Evolutionary conservation across 2,113 vertebrate genomes (phyloP), one percentile per base, ranked within the genome.

Genomic region (Heteronetta atricapilla): DNA sequence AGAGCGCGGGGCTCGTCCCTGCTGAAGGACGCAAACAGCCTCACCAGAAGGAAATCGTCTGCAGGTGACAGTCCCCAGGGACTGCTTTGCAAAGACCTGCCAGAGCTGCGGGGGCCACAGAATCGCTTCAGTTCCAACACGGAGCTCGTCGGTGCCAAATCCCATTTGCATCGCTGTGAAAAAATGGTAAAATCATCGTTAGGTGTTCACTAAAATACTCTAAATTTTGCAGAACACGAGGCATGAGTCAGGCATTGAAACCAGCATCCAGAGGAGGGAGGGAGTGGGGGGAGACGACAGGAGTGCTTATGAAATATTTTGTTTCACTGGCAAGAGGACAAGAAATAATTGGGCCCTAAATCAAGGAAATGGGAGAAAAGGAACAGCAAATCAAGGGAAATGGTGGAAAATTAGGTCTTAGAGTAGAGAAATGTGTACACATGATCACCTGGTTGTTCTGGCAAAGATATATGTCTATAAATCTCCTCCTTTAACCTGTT

Each of bases 341-440:
- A 98, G 97, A 98, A 98, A 97, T 98, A 98, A 98, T 98, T 98
- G 97, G 97, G 95, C 97, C 97, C 97, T 98, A 98, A 98, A 98
- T 98, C 98, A 98, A 97, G 94, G 95, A 97, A 98, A 98, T 98
- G 97, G 97, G 96, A 96, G 97, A 98, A 97, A 97, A 92, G 93
- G 95, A 97, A 97, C 96, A 92, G 98, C 97, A 98, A 98, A 98
- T 98, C 98, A 98, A 97, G 93, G 96, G 91, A 98, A 98, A 98
- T 98, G 92, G 97, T 97, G 69, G 97, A 96, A 98, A 98, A 98
- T 98, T 97, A 98, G 97, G 97, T 97, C 97, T 97, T 98, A 94
- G 96, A 96, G 93, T 97, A 97, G 97, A 97, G 97, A 97, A 97
- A 97, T 98, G 97, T 98, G 92, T 97, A 97, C 92, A 95, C 97